phyloP scores from a whole-genome alignment of 2,888 invertebrate species.

The Seira ritae region DNA sequence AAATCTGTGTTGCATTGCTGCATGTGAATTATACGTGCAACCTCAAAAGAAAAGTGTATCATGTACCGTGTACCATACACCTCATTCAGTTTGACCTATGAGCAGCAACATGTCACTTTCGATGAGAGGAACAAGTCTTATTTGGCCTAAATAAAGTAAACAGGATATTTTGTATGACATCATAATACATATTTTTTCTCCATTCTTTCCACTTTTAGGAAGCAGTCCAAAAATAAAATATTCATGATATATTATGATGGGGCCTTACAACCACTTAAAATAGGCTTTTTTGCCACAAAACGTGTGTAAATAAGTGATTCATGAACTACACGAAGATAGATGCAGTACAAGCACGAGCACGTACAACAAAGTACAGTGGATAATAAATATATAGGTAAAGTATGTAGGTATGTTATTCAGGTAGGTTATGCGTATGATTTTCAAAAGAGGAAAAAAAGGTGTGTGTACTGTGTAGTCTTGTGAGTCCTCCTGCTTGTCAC shows the following conservation, averaged over 20 bases:
- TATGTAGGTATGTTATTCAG: background rate
- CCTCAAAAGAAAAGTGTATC: background rate
- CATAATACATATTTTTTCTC: background rate
- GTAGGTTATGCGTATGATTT: background rate
- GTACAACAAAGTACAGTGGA: background rate
- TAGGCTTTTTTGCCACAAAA: background rate
- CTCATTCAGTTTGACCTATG: background rate
- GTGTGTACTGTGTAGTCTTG: background rate
- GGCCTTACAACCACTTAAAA: background rate
- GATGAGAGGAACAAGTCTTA: constrained; percentile 9
- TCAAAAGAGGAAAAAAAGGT: background rate
- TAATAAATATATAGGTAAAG: background rate
- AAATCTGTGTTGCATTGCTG: background rate
- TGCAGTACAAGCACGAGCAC: background rate
- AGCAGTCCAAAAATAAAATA: constrained; percentile 28
- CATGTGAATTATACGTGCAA: constrained; percentile 11
- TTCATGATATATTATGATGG: background rate
- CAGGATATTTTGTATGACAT: constrained; percentile 27
- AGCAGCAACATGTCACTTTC: constrained; percentile 8
- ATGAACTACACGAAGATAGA: background rate
- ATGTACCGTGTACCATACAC: background rate
- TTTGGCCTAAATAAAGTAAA: constrained; percentile 31
- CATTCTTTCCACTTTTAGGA: constrained; percentile 21
- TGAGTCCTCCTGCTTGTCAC: constrained; percentile 28
- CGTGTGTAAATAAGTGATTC: background rate